Percentiles rank a stretch among this genome's conserved stretches.
Evolutionary conservation across 1,140 invertebrate genomes (phyloP).

Genomic region (Hylaeus volcanicus): DNA sequence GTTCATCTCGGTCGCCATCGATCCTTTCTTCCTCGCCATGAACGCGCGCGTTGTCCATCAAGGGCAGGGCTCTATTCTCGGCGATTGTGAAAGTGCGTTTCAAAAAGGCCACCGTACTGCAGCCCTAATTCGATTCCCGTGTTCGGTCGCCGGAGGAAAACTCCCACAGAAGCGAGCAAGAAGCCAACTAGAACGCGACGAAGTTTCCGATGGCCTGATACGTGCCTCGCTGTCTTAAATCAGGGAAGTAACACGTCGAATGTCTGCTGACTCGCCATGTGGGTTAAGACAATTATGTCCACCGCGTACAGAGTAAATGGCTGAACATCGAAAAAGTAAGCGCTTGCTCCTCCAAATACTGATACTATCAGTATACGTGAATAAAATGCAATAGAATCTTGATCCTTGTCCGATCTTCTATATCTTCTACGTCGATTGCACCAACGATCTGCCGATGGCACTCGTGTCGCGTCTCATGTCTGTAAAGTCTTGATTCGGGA

Average conservation of each 20-base stretch:
- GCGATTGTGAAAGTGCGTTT: constrained; percentile 51
- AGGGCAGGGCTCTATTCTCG: neutral
- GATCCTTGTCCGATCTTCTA: too few species aligned
- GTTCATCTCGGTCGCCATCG: neutral
- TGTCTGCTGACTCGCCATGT: too few species aligned
- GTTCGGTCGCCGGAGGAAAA: constrained; percentile 44
- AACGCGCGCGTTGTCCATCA: neutral
- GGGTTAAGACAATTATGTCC: too few species aligned
- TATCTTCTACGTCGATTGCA: too few species aligned
- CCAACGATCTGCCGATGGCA: neutral
- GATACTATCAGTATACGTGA: too few species aligned
- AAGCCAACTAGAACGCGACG: constrained; percentile 52
- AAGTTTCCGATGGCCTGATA: constrained; percentile 45
- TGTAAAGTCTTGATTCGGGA: constrained; percentile 4
- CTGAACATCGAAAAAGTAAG: too few species aligned
- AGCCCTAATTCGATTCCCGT: constrained; percentile 64
- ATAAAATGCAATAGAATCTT: too few species aligned
- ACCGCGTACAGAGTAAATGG: too few species aligned
- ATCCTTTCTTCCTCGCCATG: neutral
- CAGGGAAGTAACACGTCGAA: too few species aligned
- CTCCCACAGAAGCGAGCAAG: constrained; percentile 32
- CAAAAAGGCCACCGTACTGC: constrained; percentile 19
- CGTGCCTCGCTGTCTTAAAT: constrained; percentile 25
- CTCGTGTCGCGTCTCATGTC: neutral
- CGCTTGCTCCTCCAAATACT: too few species aligned